Evolutionary conservation across 2,797 vertebrate species (phyloP), one percentile per base, ranked within the genome.

Genomic region (Siniperca undulata): DNA sequence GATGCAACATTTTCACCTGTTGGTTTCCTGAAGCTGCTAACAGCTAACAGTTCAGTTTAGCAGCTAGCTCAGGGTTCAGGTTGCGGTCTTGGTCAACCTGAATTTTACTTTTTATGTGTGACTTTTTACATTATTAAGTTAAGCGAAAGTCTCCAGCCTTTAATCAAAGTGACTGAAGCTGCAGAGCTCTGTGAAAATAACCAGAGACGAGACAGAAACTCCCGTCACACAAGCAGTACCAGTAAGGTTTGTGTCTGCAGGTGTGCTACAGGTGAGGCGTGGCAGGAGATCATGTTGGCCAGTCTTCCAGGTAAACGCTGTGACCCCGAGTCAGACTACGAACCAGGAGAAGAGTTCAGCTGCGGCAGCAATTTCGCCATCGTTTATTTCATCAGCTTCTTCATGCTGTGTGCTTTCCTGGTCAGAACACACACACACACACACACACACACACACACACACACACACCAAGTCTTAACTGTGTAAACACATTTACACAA

Each of bases 201-300:
- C 27, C 27, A 27, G 27, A 27, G 4, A 36, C 34, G 34, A 36
- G 34, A 36, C 34, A 36, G 34, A 36, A 36, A 36, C 34, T 36
- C 34, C 34, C 34, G 6, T 36, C 34, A 36, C 34, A 36, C 34
- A 6, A 36, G 34, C 34, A 6, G 34, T 13, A 60, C 14, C 3
- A 27, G 22, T 64, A 36, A 34, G 74, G 7, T 74, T 46, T 70
- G n/a, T 86, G 70, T 74, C 36, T 73, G 5, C 84, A 99, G 98
- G 94, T 99, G 98, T 95, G 98, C 98, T 0, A 99, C 98, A 1
- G 98, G 98, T 10, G 98, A 99, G 92, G 98, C 98, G 22, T 99
- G 98, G 98, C 98, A 99, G 94, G 97, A 99, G 90, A 99, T 99
- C 92, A 99, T 99, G 98, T 83, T 99, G 91, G 97, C 97, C 3